These are phyloP conservation scores for Leptinotarsa defecta DNA, from an alignment of 1,140 invertebrate genomes.

Conservation along the genomic window DNA sequence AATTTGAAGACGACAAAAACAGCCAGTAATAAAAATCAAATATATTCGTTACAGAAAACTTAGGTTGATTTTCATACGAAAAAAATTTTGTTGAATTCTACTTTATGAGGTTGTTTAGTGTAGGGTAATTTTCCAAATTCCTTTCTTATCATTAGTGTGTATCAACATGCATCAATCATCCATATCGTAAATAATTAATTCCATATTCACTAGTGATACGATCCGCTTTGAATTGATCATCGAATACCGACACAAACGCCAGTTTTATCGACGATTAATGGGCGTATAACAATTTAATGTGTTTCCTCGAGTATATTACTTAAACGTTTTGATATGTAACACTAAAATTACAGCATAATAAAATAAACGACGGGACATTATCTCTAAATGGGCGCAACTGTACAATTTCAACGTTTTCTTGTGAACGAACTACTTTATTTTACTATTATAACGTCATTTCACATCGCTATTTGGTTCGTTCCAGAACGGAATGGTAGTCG, in stretches of 20 bases:
- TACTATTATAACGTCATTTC: constrained; percentile 20
- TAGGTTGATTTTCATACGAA: too few species aligned
- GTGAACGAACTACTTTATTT: constrained; percentile 23
- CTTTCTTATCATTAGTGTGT: too few species aligned
- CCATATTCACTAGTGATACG: too few species aligned
- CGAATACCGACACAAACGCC: background rate
- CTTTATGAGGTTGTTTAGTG: too few species aligned
- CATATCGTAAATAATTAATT: too few species aligned
- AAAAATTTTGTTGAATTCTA: too few species aligned
- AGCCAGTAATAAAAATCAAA: too few species aligned
- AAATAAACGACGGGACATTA: constrained; percentile 22
- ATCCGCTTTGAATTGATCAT: too few species aligned
- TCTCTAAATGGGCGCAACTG: constrained; percentile 18
- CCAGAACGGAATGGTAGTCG: background rate
- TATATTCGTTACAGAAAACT: too few species aligned
- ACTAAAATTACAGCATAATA: constrained; percentile 21
- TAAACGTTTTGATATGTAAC: constrained; percentile 21
- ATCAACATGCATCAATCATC: too few species aligned
- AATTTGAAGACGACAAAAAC: too few species aligned
- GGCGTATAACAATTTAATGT: constrained; percentile 10
- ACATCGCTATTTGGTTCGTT: constrained; percentile 10
- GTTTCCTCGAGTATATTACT: constrained; percentile 14
- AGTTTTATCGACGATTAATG: constrained; percentile 14
- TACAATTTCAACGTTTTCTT: constrained; percentile 25
- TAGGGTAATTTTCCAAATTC: too few species aligned